A percentile compares a stretch with the other conserved stretches of the same genome.
Evolutionary conservation across 2,797 vertebrate genomes (phyloP).

Genomic region (Lindbergichthys nudifrons): DNA sequence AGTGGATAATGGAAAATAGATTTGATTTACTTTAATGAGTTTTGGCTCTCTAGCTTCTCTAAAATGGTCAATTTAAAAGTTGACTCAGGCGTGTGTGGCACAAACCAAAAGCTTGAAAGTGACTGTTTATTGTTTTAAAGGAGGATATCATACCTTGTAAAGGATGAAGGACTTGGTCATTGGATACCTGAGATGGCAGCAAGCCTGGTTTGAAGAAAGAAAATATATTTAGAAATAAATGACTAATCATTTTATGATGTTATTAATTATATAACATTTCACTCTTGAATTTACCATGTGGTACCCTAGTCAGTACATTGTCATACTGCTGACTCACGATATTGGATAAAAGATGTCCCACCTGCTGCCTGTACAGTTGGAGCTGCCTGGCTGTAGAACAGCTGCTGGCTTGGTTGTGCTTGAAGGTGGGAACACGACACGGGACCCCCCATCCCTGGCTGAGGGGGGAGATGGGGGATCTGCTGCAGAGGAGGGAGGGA

Average conservation of each 20-base stretch:
- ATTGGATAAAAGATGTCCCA: slow-evolving; percentile 19
- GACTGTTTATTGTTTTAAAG: not conserved
- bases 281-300: not conserved
- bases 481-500: slow-evolving; percentile 62
- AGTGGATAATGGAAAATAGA: not conserved
- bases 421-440: slow-evolving; percentile 54
- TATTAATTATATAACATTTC: no score
- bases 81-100: not conserved
- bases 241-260: not conserved
- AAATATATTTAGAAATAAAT: not conserved
- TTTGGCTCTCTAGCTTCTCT: no score
- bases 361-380: slow-evolving; percentile 63
- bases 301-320: not conserved
- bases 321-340: not conserved
- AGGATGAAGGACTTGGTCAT: slow-evolving; percentile 37
- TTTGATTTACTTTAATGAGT: no score
- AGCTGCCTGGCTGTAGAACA: slow-evolving; percentile 74
- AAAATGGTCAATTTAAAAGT: not conserved
- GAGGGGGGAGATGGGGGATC: slow-evolving; percentile 70
- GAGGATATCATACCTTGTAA: slow-evolving; percentile 36
- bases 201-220: slow-evolving; percentile 33
- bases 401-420: slow-evolving; percentile 75
- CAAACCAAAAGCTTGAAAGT: not conserved
- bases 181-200: slow-evolving; percentile 50
- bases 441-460: slow-evolving; percentile 53